Conservation (phyloP, 2,113 vertebrate genomes). For the Pipra filicauda region DNA sequence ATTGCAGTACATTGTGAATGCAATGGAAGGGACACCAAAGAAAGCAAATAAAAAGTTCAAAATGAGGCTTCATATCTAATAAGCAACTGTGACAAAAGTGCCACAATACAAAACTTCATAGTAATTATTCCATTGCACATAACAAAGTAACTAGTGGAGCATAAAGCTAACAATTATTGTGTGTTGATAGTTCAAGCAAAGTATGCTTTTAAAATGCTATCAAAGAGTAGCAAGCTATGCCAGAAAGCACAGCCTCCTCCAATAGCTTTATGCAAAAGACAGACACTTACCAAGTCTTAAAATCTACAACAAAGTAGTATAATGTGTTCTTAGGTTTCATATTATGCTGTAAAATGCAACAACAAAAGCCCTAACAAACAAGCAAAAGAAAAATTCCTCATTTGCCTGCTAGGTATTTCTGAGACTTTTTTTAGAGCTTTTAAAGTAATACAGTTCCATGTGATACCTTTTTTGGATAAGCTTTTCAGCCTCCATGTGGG, state of each 20-base stretch:
- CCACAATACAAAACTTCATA: not conserved
- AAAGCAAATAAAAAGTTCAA: slow-evolving; percentile 17
- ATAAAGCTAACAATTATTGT: slow-evolving; percentile 34
- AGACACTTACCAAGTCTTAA: not conserved
- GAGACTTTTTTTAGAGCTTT: not conserved
- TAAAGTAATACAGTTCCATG: not conserved
- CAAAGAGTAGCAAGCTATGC: slow-evolving; percentile 1
- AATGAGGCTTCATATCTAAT: not conserved
- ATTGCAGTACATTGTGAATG: not conserved
- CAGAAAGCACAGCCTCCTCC: slow-evolving; percentile 1
- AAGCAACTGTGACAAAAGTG: not conserved
- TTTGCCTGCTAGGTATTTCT: not conserved
- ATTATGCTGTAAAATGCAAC: not conserved
- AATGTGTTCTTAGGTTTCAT: not conserved
- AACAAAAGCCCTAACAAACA: not conserved
- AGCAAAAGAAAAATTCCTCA: not conserved
- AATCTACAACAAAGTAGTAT: not conserved
- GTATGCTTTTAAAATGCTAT: slow-evolving; percentile 27
- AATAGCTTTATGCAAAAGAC: slow-evolving; percentile 29
- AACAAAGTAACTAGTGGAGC: slow-evolving; percentile 6
- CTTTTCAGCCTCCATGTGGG: not conserved
- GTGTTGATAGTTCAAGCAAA: slow-evolving; percentile 31
- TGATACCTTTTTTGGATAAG: not conserved
- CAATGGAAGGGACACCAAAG: not conserved
- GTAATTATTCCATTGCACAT: slow-evolving; percentile 1